These are phyloP conservation scores for Erpobdella octoculata DNA, from an alignment of 2,888 invertebrate genomes.

Conservation along the genomic window DNA sequence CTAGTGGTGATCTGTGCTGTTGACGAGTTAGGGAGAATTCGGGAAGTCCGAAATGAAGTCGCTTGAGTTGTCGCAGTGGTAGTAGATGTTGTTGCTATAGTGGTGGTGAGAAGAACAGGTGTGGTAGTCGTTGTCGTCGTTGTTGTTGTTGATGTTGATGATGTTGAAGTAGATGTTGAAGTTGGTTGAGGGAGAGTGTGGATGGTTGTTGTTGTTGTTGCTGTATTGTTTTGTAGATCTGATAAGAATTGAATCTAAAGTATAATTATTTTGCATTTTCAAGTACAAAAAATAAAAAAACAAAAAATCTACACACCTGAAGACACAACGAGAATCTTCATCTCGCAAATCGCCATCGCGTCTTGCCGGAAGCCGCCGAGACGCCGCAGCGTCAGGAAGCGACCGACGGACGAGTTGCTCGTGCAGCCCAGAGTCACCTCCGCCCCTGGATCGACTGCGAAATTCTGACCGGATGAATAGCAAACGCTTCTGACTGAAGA, in stretches of 20 bases:
- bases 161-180: not conserved
- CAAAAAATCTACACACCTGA: not conserved
- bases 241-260: too few species aligned
- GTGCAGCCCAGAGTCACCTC: not conserved
- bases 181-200: not conserved
- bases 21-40: too few species aligned
- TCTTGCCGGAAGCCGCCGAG: slow-evolving; percentile 15
- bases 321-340: not conserved
- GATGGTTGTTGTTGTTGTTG: not conserved
- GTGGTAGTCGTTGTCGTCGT: not conserved
- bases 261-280: too few species aligned
- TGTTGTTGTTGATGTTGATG: not conserved
- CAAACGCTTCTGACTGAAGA: too few species aligned
- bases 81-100: not conserved
- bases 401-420: not conserved
- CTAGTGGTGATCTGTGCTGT: too few species aligned
- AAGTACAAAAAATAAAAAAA: not conserved
- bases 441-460: not conserved
- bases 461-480: not conserved
- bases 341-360: slow-evolving; percentile 12
- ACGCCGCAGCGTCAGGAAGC: not conserved
- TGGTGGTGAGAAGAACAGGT: not conserved
- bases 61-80: not conserved
- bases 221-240: not conserved
- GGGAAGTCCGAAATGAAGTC: not conserved